Base-by-base conservation (phyloP, 2,797 vertebrate genomes). In the Sylvia borin region DNA sequence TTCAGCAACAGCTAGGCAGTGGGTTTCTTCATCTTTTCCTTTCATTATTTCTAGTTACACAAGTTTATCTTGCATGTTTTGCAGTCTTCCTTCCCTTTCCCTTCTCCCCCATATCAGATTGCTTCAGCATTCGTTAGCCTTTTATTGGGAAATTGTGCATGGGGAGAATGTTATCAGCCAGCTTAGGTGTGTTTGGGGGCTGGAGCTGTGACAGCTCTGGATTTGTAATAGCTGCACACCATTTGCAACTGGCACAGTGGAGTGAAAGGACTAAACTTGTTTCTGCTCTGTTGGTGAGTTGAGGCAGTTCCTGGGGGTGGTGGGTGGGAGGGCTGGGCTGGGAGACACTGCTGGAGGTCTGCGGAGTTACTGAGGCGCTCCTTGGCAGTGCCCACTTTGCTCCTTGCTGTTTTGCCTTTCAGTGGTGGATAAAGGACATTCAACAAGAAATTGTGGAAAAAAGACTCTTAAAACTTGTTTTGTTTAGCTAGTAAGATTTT, bases 11-110 rank as follows among this genome's bases (percentile, higher is more conserved):
- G 55, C 55, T 64, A 64, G 67, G 51, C 60, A 62, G 54, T 77
- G 73, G 45, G 25, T 87, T 95, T 87, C 84, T 94, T 89, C 38
- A 25, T 82, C 38, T 77, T 90, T 62, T 89, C 66, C 85, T 73
- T 90, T 60, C 34, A 22, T 54, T 85, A 61, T 91, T 94, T 87
- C 51, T 70, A 53, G 48, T 88, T 88, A 17, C 2, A 20, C 42
- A 43, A 85, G 10, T 75, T 94, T 88, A 80, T 91, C 64, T 77
- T 13, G 18, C 32, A 5, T 38, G 50, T 78, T 90, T 74, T 74
- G 36, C 45, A 45, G 50, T 68, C 48, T 86, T 74, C 53, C 67
- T 80, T 85, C 36, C 58, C 45, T 77, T 77, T 42, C 42, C 26
- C 2, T 19, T 83, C 32, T 68, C 21, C 27, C 34, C 18, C 1